Evolutionary conservation across 2,113 vertebrate species (phyloP).

Genomic region (Chaetorhynchus papuensis): DNA sequence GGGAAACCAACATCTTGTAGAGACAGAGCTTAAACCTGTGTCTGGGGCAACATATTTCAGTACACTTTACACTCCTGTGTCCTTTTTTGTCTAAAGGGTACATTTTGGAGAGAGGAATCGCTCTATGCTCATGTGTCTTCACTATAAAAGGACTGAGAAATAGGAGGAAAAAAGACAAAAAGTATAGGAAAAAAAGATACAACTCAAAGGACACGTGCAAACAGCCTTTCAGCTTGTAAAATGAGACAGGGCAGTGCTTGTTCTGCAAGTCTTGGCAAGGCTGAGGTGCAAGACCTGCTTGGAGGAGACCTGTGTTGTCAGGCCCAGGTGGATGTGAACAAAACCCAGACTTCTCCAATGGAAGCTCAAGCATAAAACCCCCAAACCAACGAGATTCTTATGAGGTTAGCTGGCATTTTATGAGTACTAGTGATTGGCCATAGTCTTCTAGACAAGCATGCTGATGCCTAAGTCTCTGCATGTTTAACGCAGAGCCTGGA

Average conservation of each 20-base stretch:
- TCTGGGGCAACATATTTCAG: neutral
- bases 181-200: neutral
- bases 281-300: neutral
- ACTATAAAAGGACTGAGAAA: neutral
- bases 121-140: neutral
- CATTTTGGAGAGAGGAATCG: neutral
- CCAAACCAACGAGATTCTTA: neutral
- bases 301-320: neutral
- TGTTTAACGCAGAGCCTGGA: neutral
- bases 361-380: neutral
- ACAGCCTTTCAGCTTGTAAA: neutral
- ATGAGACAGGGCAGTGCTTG: neutral
- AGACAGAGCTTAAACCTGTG: neutral
- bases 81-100: neutral
- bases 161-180: neutral
- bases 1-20: neutral
- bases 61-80: neutral
- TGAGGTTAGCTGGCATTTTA: neutral
- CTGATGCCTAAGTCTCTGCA: neutral
- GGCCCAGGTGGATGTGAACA: neutral
- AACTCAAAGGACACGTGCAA: neutral
- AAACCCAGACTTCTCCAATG: neutral
- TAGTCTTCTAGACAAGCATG: neutral
- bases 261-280: neutral
- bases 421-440: neutral